Evolutionary conservation across 2,113 vertebrate genomes (phyloP), one percentile per base, ranked within the genome.

Genomic region (Bubo blakistoni): DNA sequence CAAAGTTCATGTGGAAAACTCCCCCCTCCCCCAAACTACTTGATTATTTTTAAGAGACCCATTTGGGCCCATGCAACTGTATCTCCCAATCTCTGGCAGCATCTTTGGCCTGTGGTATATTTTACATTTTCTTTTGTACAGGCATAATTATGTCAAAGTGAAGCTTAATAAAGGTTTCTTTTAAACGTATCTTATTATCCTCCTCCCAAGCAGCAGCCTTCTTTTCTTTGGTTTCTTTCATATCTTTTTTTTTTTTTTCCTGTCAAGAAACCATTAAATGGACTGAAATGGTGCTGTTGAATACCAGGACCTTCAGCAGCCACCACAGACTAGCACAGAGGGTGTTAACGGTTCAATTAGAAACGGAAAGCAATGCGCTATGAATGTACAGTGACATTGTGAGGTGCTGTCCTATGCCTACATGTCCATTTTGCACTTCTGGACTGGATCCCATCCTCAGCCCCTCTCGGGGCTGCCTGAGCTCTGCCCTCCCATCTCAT

Each of bases 351-450:
- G 57, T 51, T 90, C 40, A 21, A 11, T 78, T 7, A 74, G 65
- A 81, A 81, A 74, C 16, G 36, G 13, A 46, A 73, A 61, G 5
- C 29, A 38, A 51, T 3, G 7, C 0, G 1, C 55, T 52, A 15
- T 3, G 14, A 65, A 34, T 1, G 7, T 5, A 14, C 13, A 34
- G 30, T 1, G 47, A 62, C 3, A 2, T 3, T 14, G 34, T 16
- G 22, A 69, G 40, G n/a, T 34, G 36, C 26, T 74, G n/a, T 11
- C 29, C 88, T 46, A 17, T 4, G 15, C 36, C 55, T 6, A 25
- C 2, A 0, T 2, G 16, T 3, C 38, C 29, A 20, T 19, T 71
- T 29, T 29, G 47, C 46, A 18, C 61, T 29, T n/a, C 40, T 46
- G 54, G 40, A 26, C 6, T 11, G 26, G 42, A 57, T 38, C n/a